Base-by-base conservation (phyloP, 2,888 invertebrate species). In the Augochlorella aurata region DNA sequence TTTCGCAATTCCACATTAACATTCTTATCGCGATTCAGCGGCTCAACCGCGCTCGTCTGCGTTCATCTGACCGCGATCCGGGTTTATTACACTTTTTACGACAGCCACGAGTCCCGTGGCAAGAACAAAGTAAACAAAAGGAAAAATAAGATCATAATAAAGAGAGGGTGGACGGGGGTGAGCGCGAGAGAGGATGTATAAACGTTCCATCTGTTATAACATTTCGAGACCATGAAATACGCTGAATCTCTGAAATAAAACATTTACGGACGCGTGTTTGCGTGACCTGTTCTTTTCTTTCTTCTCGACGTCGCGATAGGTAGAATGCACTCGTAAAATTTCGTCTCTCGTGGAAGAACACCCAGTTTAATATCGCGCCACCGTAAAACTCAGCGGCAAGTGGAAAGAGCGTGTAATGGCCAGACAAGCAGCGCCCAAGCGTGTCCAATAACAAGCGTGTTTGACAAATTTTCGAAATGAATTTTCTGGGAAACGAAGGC, bases 401-500 rank as follows among this genome's bases (percentile, higher is more conserved):
- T 29, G 24, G 29, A 61, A 29, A 61, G 29, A 61, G 9, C 29
- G 29, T 18, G 61, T 61, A 61, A 61, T 29, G 29, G 29, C 18
- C 61, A 29, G 61, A 29, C 61, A 2, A 24, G 61, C 61, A 16
- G 29, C 61, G 61, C 24, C 24, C 24, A 58, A 14, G 58, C 58
- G 24, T 58, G 58, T 24, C 58, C 58, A 45, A n/a, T 47, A 49
- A 21, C 24, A 47, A 50, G 24, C 24, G 21, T 66, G 45, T 45
- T 66, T 66, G 21, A 66, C 44, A 66, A 45, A 21, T 63, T 68
- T 12, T 61, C 67, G n/a, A 68, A 29, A 49, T 61, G 61, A 61
- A 61, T 61, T 16, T 61, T 61, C 29, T 61, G 16, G 61, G 24
- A 58, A 58, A 58, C 58, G 24, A 58, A 61, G 61, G 24, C 18